Evolutionary conservation across 2,113 vertebrate species (phyloP).

Genomic region (Onychorhynchus coronatus): DNA sequence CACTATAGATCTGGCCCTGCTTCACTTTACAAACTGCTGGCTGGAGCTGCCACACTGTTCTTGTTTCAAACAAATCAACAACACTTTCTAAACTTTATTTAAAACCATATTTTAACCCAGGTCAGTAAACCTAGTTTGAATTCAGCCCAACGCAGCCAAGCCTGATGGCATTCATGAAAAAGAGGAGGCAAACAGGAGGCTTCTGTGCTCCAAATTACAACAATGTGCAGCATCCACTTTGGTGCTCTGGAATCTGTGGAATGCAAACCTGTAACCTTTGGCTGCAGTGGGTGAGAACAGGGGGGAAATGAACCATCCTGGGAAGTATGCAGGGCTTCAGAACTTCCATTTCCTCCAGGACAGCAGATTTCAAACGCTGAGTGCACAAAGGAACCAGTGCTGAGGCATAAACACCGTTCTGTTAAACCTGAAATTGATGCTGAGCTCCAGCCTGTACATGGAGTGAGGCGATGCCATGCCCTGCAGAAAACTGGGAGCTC

Average conservation of each 20-base stretch:
- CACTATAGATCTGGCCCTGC: not conserved
- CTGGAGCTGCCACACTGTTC: not conserved
- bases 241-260: slow-evolving; percentile 5
- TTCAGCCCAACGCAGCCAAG: not conserved
- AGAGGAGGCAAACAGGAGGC: not conserved
- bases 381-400: not conserved
- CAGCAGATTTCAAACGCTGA: not conserved
- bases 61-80: not conserved
- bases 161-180: not conserved
- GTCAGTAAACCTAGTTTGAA: not conserved
- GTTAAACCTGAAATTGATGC: not conserved
- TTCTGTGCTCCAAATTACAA: not conserved
- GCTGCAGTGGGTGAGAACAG: not conserved
- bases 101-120: not conserved
- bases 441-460: not conserved
- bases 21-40: not conserved
- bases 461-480: not conserved
- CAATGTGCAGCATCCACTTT: not conserved
- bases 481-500: not conserved
- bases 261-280: slow-evolving; percentile 49
- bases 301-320: slow-evolving; percentile 10
- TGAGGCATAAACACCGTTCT: fast-evolving
- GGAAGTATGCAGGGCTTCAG: not conserved
- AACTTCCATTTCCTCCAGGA: not conserved
- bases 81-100: not conserved